These are phyloP conservation scores for Dicrurus megarhynchus DNA, from an alignment of 2,113 vertebrate genomes.

Conservation along the genomic window DNA sequence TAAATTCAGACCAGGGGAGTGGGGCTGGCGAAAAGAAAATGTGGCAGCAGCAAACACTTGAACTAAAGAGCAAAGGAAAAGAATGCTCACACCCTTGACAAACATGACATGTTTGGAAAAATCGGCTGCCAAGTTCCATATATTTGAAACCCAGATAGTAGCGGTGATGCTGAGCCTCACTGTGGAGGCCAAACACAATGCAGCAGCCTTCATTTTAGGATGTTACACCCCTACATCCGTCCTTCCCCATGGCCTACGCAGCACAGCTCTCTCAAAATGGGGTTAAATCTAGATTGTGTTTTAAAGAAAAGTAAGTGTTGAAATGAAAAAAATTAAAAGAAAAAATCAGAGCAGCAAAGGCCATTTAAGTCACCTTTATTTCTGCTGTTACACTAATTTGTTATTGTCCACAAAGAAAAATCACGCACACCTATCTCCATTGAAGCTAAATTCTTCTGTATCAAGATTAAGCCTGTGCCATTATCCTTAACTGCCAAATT, in stretches of 20 bases:
- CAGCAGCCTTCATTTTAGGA: neutral
- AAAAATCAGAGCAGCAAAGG: neutral
- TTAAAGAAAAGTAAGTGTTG: neutral
- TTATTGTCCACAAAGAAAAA: neutral
- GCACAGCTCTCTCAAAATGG: neutral
- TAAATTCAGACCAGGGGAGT: neutral
- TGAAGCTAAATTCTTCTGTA: neutral
- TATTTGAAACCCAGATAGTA: neutral
- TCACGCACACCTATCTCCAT: neutral
- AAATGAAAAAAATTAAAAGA: neutral
- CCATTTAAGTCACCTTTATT: neutral
- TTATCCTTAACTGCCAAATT: neutral
- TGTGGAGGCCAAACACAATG: neutral
- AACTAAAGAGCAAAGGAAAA: neutral
- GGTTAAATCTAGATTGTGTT: neutral
- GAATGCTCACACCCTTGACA: neutral
- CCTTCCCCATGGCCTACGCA: fast-evolving
- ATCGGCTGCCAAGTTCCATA: neutral
- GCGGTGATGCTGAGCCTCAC: neutral
- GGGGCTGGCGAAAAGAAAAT: neutral
- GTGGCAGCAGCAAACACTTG: neutral
- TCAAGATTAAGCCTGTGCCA: neutral
- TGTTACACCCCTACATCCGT: neutral
- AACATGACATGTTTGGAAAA: neutral
- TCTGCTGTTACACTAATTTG: neutral